A percentile compares a stretch with the other conserved stretches of the same genome.
phyloP scores from a whole-genome alignment of 2,888 invertebrate genomes.

The Anthophora plumipes region DNA sequence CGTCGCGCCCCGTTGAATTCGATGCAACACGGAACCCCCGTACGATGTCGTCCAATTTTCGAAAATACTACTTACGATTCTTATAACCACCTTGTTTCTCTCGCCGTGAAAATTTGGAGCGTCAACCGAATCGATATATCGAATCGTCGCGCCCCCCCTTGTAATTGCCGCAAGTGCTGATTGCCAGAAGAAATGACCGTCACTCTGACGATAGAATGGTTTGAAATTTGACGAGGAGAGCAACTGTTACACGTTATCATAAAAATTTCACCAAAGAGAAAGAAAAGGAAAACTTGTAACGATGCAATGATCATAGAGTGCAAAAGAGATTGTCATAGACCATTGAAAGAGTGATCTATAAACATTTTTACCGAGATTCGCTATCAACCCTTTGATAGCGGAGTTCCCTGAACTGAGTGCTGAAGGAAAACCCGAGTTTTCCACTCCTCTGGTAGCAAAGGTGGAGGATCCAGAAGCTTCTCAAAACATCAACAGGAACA shows the following conservation, averaged over 20 bases:
- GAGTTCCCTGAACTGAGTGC: no score
- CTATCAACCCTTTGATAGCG: no score
- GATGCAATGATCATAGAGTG: background rate
- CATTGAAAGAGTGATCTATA: background rate
- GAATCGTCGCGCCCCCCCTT: conserved; percentile 7
- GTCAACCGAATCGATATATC: conserved; percentile 26
- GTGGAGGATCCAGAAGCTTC: no score
- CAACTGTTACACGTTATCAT: background rate
- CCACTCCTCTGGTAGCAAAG: no score
- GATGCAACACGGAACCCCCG: conserved; percentile 16
- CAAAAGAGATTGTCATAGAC: background rate
- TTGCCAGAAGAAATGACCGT: conserved; percentile 26
- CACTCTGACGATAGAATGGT: conserved; percentile 6
- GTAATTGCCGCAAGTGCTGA: conserved; percentile 27
- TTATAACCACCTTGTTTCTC: conserved; percentile 26
- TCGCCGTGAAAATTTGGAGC: conserved; percentile 17
- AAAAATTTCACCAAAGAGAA: background rate
- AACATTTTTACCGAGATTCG: background rate
- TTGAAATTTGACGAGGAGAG: background rate
- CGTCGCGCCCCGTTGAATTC: conserved; percentile 21
- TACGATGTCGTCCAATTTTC: conserved; percentile 32
- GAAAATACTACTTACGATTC: conserved; percentile 37
- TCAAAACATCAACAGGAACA: no score
- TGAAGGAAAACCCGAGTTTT: no score
- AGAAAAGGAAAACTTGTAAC: background rate